phyloP scores from a whole-genome alignment of 2,113 vertebrate species.

The Deroptyus accipitrinus region DNA sequence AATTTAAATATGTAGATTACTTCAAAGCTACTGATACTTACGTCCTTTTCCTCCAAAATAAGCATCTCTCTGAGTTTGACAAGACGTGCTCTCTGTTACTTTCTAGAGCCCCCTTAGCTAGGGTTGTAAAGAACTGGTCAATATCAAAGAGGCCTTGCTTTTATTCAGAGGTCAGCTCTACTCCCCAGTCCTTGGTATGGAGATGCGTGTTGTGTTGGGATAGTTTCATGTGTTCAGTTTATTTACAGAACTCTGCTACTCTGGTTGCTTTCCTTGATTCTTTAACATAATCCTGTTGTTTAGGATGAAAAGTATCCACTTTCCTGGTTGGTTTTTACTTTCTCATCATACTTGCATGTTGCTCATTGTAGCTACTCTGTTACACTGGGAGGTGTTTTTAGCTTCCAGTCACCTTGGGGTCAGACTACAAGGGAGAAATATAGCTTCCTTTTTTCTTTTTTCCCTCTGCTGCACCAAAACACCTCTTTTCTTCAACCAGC shows the following conservation, averaged over 20 bases:
- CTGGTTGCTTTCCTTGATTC: neutral
- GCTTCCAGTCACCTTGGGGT: neutral
- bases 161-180: neutral
- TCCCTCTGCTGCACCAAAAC: neutral
- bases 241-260: neutral
- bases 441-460: neutral
- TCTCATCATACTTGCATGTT: neutral
- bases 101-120: neutral
- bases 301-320: neutral
- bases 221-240: neutral
- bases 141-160: neutral
- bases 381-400: neutral
- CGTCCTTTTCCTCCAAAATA: neutral
- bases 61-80: neutral
- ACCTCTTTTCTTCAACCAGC: neutral
- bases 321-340: neutral
- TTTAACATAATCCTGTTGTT: neutral
- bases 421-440: neutral
- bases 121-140: neutral
- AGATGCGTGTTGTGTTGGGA: fast-evolving
- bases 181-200: neutral
- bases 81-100: neutral
- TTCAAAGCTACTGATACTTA: conserved; percentile 12
- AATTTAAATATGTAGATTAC: neutral
- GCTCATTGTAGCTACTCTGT: neutral